Percentiles rank a stretch among this genome's conserved stretches.
These are phyloP conservation scores for Diplazon laetatorius DNA, from an alignment of 2,888 invertebrate species.

Conservation along the genomic window DNA sequence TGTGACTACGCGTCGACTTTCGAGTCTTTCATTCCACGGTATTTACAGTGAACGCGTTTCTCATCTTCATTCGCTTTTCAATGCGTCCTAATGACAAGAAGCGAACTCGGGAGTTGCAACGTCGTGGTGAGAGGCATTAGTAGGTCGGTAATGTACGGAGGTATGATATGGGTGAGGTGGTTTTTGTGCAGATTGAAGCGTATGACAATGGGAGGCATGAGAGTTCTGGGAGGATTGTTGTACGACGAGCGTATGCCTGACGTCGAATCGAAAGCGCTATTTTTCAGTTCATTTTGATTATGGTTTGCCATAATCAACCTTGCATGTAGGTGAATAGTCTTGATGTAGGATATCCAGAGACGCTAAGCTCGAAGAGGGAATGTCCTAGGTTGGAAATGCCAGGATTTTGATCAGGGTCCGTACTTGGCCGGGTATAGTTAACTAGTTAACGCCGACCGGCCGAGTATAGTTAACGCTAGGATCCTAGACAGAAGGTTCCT, in stretches of 20 bases:
- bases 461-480: no score
- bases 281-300: constrained; percentile 1
- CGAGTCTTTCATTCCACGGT: constrained; percentile 30
- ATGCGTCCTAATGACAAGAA: constrained; percentile 54
- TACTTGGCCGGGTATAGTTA: no score
- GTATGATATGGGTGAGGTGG: neutral
- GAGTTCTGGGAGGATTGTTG: constrained; percentile 35
- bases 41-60: constrained; percentile 17
- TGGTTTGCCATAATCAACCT: no score
- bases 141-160: neutral
- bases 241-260: constrained; percentile 47
- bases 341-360: constrained; percentile 43
- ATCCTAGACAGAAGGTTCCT: no score
- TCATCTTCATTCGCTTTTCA: constrained; percentile 33
- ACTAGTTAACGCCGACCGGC: no score
- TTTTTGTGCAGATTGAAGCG: constrained; percentile 19
- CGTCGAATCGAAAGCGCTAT: constrained; percentile 12
- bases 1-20: constrained; percentile 27
- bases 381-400: no score
- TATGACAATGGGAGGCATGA: constrained; percentile 27
- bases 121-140: neutral
- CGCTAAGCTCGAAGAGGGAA: no score
- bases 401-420: no score
- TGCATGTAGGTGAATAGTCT: constrained; percentile 37
- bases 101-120: constrained; percentile 5